Evolutionary conservation across 2,113 vertebrate species (phyloP), one percentile per base, ranked within the genome.

Genomic region (Otus sunia): DNA sequence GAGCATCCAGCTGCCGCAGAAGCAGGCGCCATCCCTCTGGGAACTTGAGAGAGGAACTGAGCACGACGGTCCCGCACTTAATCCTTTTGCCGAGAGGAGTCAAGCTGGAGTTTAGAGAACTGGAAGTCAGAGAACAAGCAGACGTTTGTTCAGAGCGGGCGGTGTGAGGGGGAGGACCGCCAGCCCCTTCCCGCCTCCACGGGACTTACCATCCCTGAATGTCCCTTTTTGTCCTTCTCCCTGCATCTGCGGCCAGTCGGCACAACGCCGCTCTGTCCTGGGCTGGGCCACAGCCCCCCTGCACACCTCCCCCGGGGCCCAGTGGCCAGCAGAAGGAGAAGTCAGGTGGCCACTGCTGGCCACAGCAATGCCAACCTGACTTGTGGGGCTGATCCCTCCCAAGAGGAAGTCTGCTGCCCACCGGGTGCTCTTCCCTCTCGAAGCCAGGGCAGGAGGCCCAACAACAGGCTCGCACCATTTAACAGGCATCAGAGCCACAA

Each of bases 51-150:
- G 88, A 91, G 89, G 92, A 94, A 93, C 91, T 2, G 25, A 96
- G 81, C 80, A n/a, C 0, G 5, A 63, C 4, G 5, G 43, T 58
- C 73, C 84, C 4, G 1, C 23, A 27, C 45, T 81, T 53, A 63
- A 69, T 85, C 86, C 84, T 62, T 53, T 11, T 17, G n/a, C 78
- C 1, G 21, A 85, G 87, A 85, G 55, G 37, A 92, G 94, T 58
- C 81, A 79, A 92, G 77, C 39, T 2, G 2, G 77, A 85, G 77
- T 90, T 90, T 59, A 66, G 84, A 92, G 96, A 95, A 97, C 95
- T 95, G 89, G 96, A 96, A 95, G 87, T 43, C 11, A 4, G 95
- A 95, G 92, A 96, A 97, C 97, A 95, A 95, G 89, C 63, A 88
- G 74, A 41, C 59, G 0, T 95, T 96, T 97, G 92, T 97, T 96